Conservation (phyloP, 2,888 invertebrate genomes). For the Gortyna flavago region DNA sequence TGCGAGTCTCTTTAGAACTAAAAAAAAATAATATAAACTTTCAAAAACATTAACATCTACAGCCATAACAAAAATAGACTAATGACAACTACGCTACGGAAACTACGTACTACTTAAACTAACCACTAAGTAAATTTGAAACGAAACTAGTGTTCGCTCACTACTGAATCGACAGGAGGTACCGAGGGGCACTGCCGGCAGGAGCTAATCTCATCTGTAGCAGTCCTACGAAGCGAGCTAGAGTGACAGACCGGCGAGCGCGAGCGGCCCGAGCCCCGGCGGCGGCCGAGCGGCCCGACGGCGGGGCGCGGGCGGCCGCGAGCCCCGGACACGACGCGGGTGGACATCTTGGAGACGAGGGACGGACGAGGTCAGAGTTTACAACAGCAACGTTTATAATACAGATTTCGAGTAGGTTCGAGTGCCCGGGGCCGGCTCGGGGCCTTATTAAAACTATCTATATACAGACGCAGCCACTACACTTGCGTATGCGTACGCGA, state of each 20-base stretch:
- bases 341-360: conserved; percentile 62
- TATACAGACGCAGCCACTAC: conserved; percentile 86
- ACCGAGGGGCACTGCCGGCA: conserved; percentile 64
- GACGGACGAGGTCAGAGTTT: conserved; percentile 73
- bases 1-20: conserved; percentile 84
- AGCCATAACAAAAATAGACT: conserved; percentile 90
- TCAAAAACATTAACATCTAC: conserved; percentile 89
- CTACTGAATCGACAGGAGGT: conserved; percentile 83
- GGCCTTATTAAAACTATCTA: conserved; percentile 83
- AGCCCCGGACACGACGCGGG: conserved; percentile 64
- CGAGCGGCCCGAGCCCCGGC: conserved; percentile 68
- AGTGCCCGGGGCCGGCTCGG: conserved; percentile 73
- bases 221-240: conserved; percentile 81
- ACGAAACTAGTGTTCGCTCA: conserved; percentile 88
- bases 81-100: conserved; percentile 89
- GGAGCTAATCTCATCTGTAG: conserved; percentile 78
- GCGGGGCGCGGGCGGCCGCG: conserved; percentile 42
- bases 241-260: conserved; percentile 67
- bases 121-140: conserved; percentile 87
- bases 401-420: conserved; percentile 70
- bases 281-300: conserved; percentile 46
- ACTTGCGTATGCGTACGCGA: conserved; percentile 82
- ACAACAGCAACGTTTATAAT: conserved; percentile 70
- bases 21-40: conserved; percentile 87
- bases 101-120: conserved; percentile 88